Base-by-base conservation (phyloP, 92 coral and sea anemone species). In the Epizoanthus scotinus region DNA sequence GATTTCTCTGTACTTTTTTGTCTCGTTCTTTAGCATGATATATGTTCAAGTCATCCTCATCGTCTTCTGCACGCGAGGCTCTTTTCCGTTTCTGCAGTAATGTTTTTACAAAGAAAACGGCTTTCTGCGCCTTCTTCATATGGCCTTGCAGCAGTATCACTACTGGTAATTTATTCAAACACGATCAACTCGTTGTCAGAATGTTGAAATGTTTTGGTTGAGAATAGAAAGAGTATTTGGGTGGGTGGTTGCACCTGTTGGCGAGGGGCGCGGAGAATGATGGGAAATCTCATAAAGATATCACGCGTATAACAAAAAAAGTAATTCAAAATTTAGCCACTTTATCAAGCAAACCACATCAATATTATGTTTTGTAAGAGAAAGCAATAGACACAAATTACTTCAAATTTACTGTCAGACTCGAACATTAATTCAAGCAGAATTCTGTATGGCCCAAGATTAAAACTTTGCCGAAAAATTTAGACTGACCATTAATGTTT, bases 91-190 rank as follows among this genome's bases (percentile, higher is more conserved):
- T 64, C 71, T 92, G 86, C 71, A 92, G 83, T 63, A 92, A 87
- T 67, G 91, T 89, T 78, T 87, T 84, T 64, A 92, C 90, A 7
- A 91, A 83, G 24, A 78, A 71, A 40, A 92, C 97, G 28, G 94
- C 97, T 71, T 92, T 92, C 94, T 84, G 90, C 90, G 88, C 81
- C 61, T 75, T 75, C 81, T 75, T 75, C 81, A 75, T 75, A 26
- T 60, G 81, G 52, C 52, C 52, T 47, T 47, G 17, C 52, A 47
- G 52, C 52, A 47, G 15, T 47, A 38, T 22, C 24, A 34, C 25
- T 31, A 29, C 81, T 17, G 57, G 19, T 75, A 75, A 75, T 75
- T 75, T 75, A 75, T 75, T 75, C 81, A 75, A 60, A 75, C 47
- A 6, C 81, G 63, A 75, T 59, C 67, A 75, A 58, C 81, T 60